Conservation (phyloP, 2,888 invertebrate genomes). For the Nineta flava region DNA sequence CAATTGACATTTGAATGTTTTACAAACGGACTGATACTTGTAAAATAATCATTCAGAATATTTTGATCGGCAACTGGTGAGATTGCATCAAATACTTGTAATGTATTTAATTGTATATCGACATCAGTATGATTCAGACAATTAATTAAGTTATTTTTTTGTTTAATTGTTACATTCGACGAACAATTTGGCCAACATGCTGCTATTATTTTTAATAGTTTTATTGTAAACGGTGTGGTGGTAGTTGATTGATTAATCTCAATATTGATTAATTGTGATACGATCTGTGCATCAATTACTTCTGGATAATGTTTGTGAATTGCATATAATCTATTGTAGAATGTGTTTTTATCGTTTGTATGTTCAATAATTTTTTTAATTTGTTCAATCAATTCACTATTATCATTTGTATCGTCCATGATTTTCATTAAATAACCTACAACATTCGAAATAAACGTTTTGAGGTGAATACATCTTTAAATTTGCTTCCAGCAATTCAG, state of each 20-base stretch:
- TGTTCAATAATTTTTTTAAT: neutral
- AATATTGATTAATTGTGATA: neutral
- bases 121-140: neutral
- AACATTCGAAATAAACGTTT: no score
- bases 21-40: neutral
- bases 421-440: no score
- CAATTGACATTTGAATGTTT: neutral
- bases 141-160: neutral
- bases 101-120: neutral
- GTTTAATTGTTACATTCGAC: neutral
- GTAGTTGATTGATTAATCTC: neutral
- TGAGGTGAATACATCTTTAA: no score
- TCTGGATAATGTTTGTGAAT: neutral
- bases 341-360: neutral
- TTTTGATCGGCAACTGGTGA: neutral
- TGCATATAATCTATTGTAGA: neutral
- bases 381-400: no score
- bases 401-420: no score
- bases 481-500: no score
- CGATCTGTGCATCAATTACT: neutral
- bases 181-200: neutral
- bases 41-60: neutral
- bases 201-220: neutral
- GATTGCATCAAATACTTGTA: neutral
- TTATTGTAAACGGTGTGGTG: neutral